Conservation (phyloP, 2,888 invertebrate genomes). For the Myopa tessellatipennis region DNA sequence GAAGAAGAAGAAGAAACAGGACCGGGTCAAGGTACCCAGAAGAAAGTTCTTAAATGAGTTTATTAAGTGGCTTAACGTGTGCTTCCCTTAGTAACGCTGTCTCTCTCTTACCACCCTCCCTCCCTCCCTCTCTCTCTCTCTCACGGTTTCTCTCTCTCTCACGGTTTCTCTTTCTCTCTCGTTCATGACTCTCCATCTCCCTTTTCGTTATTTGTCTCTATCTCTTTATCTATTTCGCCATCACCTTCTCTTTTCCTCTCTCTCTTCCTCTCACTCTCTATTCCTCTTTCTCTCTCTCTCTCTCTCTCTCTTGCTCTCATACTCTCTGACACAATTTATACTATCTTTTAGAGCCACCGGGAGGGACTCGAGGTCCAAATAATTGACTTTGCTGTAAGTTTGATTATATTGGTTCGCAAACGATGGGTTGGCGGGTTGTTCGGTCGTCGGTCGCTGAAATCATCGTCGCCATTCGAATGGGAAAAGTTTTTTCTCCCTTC, state of each 20-base stretch:
- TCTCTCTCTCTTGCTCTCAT: background rate
- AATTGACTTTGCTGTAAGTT: conserved; percentile 28
- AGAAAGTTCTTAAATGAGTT: conserved; percentile 35
- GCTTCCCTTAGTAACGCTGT: no score
- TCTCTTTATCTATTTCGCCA: no score
- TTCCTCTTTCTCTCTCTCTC: background rate
- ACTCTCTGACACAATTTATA: no score
- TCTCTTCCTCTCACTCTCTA: background rate
- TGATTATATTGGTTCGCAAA: conserved; percentile 9
- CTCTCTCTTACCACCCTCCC: no score
- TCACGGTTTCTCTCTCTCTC: no score
- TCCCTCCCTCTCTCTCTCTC: no score
- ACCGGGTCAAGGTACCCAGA: background rate
- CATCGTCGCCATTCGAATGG: no score
- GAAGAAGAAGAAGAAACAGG: conserved; percentile 7
- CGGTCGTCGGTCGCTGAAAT: background rate
- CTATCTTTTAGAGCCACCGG: background rate
- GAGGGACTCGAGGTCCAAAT: conserved; percentile 15
- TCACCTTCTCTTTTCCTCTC: background rate
- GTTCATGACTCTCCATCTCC: no score
- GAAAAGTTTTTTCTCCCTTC: background rate
- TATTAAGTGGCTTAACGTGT: conserved; percentile 34
- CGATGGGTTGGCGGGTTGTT: background rate
- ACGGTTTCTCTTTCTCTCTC: background rate
- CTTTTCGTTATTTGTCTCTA: no score